These are phyloP conservation scores for Phthorimaea operculella DNA, from an alignment of 1,140 invertebrate species.

Conservation along the genomic window DNA sequence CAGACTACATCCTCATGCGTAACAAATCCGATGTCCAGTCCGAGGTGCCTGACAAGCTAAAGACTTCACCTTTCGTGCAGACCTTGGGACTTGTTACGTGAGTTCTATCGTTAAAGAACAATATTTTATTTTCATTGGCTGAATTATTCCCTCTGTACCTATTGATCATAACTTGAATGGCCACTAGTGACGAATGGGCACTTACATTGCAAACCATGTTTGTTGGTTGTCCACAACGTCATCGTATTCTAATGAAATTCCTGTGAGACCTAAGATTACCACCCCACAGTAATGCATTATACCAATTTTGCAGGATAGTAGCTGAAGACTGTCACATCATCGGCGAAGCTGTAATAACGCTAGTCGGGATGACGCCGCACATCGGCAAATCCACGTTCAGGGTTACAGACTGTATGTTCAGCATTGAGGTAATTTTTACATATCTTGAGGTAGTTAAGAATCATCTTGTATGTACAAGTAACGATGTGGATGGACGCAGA, in stretches of 20 bases:
- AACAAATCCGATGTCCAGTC: slow-evolving; percentile 27
- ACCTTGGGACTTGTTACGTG: slow-evolving; percentile 31
- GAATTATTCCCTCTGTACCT: no score
- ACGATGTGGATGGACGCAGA: slow-evolving; percentile 8
- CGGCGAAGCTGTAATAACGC: slow-evolving; percentile 26
- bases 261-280: not conserved
- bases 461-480: slow-evolving; percentile 30
- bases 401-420: slow-evolving; percentile 37
- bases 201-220: no score
- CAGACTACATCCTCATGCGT: slow-evolving; percentile 30
- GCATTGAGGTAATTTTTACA: slow-evolving; percentile 25
- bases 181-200: no score
- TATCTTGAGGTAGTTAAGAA: slow-evolving; percentile 3
- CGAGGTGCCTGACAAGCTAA: slow-evolving; percentile 11
- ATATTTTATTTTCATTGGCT: no score
- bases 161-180: no score
- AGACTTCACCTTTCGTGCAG: slow-evolving; percentile 35
- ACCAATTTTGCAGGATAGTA: slow-evolving; percentile 31
- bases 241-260: no score
- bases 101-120: slow-evolving; percentile 12
- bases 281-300: not conserved
- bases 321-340: slow-evolving; percentile 33
- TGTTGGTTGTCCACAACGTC: no score
- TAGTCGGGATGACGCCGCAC: slow-evolving; percentile 29
- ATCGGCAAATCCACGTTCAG: slow-evolving; percentile 34